Evolutionary conservation across 1,140 invertebrate species (phyloP).

Genomic region (Halotydeus destructor): DNA sequence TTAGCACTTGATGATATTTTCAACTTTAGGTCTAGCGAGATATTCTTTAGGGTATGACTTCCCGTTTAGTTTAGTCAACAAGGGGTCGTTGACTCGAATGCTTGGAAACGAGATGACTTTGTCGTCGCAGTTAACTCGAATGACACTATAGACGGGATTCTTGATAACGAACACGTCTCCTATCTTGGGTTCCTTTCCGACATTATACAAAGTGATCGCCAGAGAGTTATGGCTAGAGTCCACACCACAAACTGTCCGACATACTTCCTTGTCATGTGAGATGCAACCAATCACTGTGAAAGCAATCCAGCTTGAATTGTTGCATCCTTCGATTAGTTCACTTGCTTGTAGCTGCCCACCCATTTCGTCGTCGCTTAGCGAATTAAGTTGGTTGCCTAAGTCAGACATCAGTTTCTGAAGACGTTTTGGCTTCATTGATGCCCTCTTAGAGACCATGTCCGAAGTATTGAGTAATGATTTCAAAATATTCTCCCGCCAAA

Average conservation of each 20-base stretch:
- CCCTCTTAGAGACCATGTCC: conserved; percentile 38
- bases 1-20: too few species aligned
- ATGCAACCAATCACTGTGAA: conserved; percentile 1
- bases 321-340: conserved; percentile 22
- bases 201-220: conserved; percentile 57
- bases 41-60: too few species aligned
- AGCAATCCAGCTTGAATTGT: neutral
- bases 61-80: conserved; percentile 9
- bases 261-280: neutral
- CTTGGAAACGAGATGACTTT: neutral
- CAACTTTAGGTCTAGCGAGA: too few species aligned
- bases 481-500: conserved; percentile 37
- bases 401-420: conserved; percentile 40
- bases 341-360: conserved; percentile 56
- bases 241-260: conserved; percentile 45
- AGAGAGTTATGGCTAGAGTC: conserved; percentile 46
- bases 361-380: conserved; percentile 39
- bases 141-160: conserved; percentile 42
- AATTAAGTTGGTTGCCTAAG: conserved; percentile 26
- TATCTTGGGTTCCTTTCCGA: conserved; percentile 56
- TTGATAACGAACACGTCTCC: conserved; percentile 60
- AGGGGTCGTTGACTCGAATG: conserved; percentile 9
- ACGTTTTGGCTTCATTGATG: conserved; percentile 40
- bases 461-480: conserved; percentile 43
- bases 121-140: conserved; percentile 32